Evolutionary conservation across 2,888 invertebrate genomes (phyloP).

Genomic region (Lomographa bimaculata): DNA sequence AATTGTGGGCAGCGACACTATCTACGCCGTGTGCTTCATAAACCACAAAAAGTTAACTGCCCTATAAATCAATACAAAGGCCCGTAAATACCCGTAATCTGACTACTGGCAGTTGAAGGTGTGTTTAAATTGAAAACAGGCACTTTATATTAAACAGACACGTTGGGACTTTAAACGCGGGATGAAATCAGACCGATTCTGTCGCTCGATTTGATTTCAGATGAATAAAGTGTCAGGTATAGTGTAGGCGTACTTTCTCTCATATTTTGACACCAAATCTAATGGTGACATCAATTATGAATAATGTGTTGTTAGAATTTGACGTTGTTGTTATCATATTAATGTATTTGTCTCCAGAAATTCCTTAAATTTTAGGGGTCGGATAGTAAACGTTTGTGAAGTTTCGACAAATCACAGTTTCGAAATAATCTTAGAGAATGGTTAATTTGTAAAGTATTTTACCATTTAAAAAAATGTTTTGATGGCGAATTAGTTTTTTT

Average conservation of each 20-base stretch:
- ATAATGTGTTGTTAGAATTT: too few species aligned
- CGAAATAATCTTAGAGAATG: too few species aligned
- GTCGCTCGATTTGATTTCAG: slow-evolving; percentile 23
- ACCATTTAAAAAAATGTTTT: too few species aligned
- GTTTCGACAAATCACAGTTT: too few species aligned
- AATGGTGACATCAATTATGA: too few species aligned
- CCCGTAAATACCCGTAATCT: slow-evolving; percentile 11
- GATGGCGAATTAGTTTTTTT: too few species aligned
- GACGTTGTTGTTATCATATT: too few species aligned
- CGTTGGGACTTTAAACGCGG: slow-evolving; percentile 8
- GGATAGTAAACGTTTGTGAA: too few species aligned
- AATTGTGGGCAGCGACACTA: slow-evolving; percentile 5
- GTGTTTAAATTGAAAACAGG: slow-evolving; percentile 26
- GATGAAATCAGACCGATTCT: slow-evolving; percentile 19
- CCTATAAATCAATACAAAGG: slow-evolving; percentile 26
- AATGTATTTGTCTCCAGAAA: too few species aligned
- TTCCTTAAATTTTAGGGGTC: too few species aligned
- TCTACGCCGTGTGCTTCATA: slow-evolving; percentile 7
- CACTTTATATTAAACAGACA: slow-evolving; percentile 18
- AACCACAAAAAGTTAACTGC: slow-evolving; percentile 17
- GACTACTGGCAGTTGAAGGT: slow-evolving; percentile 25
- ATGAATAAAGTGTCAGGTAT: slow-evolving; percentile 16
- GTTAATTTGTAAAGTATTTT: too few species aligned
- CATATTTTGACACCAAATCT: neutral
- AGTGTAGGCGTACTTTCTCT: slow-evolving; percentile 12